Evolutionary conservation across 2,797 vertebrate species (phyloP), one percentile per base, ranked within the genome.

Genomic region (Tarsius wallacei): DNA sequence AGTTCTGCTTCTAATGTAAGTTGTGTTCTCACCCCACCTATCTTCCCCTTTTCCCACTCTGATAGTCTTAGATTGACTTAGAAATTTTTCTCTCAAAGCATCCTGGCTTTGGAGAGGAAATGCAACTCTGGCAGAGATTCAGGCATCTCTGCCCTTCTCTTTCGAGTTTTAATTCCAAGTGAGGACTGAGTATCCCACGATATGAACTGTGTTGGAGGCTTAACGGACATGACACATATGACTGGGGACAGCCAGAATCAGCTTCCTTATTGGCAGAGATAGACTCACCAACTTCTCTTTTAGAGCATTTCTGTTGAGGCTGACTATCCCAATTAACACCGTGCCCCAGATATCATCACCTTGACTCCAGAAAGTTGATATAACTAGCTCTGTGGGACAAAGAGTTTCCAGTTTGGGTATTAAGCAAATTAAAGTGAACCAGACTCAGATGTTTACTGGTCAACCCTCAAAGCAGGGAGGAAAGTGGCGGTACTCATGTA

Each of bases 301-400:
- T 21, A 82, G 14, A 90, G 49, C 59, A 85, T 77, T 94, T 96
- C 90, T 5, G 0, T 66, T 94, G 71, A 31, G 87, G 57, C 2
- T 85, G 85, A 88, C 91, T 71, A 42, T 76, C 71, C 73, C 68
- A 59, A 61, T 93, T 92, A 94, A 88, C 95, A 66, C 73, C 36
- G n/a, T 85, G 77, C 78, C 90, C 81, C 77, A 90, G 55, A 97
- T 76, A 80, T 1, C 47, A 55, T 94, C 53, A 70, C 80, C 70
- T 94, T 49, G 31, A 53, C n/a, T 94, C 77, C 77, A 87, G 36
- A 97, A 61, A 94, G 31, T 91, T 77, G 7, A 87, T 61, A 3
- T 15, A 93, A 95, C 33, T 28, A 36, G 55, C 93, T 94, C 47
- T 83, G 33, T 42, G 33, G 33, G 68, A 88, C 74, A 78, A 49